Base-by-base conservation (phyloP, 2,888 invertebrate species). In the Mantis religiosa region DNA sequence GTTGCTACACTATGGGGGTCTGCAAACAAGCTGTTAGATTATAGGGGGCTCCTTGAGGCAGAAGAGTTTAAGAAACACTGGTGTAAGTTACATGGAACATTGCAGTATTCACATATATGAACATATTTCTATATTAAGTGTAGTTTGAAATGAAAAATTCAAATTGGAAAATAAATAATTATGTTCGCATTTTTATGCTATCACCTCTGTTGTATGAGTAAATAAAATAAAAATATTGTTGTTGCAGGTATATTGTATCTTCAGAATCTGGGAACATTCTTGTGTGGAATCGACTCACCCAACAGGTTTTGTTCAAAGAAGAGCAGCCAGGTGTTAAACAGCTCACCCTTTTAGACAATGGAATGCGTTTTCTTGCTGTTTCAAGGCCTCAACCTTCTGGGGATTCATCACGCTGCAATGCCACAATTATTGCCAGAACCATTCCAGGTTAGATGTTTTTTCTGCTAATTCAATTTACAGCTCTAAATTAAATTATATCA, bases 241-340 rank as follows among this genome's bases (percentile, higher is more conserved):
- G 25, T 27, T 41, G 3, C 90, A 95, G 95, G 88, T 95, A 96
- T 91, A 97, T 99, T 0, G 95, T 98, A 25, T 98, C 98, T 0
- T 97, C 98, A 0, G 99, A 99, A 92, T 98, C 98, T 0, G 98
- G 98, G 0, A 97, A 98, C 92, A 95, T 99, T 81, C 94, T 99
- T 0, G 95, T 98, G 90, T 99, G 99, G 99, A 97, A 98, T 92
- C 93, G 96, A 89, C 93, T 96, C 89, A 95, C 96, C 0, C 95
- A 96, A 90, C 92, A 93, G 88, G 98, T 96, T 0, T 93, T 97
- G 87, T 97, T 95, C 92, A 97, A 97, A 93, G 97, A 97, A 91
- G 97, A 97, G 92, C 98, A 98, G 92, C 96, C 95, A 34, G 96
- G 96, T 8, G 95, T 98, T 1, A 96, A 95, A 91, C 97, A 97